Percentiles rank a stretch among this genome's conserved stretches.
Evolutionary conservation across 2,797 vertebrate genomes (phyloP).

Genomic region (Spatula versicolor): DNA sequence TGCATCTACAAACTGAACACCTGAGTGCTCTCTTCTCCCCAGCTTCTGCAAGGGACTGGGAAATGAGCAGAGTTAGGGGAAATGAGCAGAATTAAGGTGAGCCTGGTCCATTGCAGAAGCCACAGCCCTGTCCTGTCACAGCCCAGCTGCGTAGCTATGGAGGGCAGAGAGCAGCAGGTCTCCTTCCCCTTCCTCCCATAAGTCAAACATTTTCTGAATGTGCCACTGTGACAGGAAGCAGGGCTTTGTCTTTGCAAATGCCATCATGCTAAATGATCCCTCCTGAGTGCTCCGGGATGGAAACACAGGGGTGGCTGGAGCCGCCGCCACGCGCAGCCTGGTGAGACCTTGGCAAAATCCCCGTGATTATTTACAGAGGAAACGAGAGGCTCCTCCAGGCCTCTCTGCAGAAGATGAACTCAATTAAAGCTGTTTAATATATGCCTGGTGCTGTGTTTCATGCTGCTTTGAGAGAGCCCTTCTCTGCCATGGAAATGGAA

Average conservation of each 20-base stretch:
- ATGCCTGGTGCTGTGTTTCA: neutral
- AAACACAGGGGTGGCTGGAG: neutral
- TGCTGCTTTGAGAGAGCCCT: neutral
- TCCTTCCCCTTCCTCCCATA: neutral
- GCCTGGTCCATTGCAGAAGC: neutral
- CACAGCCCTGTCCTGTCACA: neutral
- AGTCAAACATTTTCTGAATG: neutral
- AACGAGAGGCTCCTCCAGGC: neutral
- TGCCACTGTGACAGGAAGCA: neutral
- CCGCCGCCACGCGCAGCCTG: neutral
- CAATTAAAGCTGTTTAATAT: neutral
- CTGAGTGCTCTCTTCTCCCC: neutral
- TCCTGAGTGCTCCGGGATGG: neutral
- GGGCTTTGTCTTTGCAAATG: neutral
- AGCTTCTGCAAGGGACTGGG: neutral
- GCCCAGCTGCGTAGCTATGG: neutral
- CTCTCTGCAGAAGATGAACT: neutral
- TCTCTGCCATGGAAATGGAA: neutral
- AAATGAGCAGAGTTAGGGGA: neutral
- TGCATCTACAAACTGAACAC: neutral
- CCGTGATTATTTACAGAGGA: neutral
- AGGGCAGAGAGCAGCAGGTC: neutral
- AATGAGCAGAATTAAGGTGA: neutral
- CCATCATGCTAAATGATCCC: neutral
- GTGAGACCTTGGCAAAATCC: neutral